Evolutionary conservation across 2,888 invertebrate species (phyloP).

Genomic region (Tachina grossa): DNA sequence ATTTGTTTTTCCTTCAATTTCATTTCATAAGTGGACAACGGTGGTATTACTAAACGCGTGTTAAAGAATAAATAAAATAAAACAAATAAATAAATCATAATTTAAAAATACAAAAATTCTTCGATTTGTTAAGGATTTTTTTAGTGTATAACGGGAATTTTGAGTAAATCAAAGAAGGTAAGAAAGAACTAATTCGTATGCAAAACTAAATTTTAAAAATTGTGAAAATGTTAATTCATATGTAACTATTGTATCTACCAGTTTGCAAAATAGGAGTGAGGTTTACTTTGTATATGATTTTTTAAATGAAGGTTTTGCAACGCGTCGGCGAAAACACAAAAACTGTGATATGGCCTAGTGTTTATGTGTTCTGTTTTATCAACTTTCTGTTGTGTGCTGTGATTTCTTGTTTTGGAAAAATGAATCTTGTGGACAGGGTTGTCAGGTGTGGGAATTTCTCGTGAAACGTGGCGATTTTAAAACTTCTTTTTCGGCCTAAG

Average conservation of each 20-base stretch:
- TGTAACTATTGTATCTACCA: constrained; percentile 32
- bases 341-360: background rate
- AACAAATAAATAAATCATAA: constrained; percentile 6
- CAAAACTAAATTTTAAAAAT: background rate
- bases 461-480: no score
- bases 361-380: constrained; percentile 5
- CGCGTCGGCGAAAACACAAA: constrained; percentile 1
- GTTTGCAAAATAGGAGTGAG: constrained; percentile 25
- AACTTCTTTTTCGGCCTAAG: no score
- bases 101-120: background rate
- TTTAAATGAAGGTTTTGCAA: background rate
- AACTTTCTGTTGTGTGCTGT: constrained; percentile 46
- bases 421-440: background rate
- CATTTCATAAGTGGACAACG: constrained; percentile 6
- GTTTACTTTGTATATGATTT: constrained; percentile 27
- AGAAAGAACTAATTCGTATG: background rate
- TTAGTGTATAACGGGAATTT: background rate
- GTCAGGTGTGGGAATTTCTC: no score
- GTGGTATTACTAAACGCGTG: background rate
- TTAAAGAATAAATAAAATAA: background rate
- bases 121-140: background rate
- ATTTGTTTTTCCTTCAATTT: constrained; percentile 38
- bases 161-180: constrained; percentile 18
- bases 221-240: constrained; percentile 2
- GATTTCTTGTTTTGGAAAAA: constrained; percentile 50